These are phyloP conservation scores for Phylloscopus collybita DNA, from an alignment of 2,797 vertebrate species.

Conservation along the genomic window DNA sequence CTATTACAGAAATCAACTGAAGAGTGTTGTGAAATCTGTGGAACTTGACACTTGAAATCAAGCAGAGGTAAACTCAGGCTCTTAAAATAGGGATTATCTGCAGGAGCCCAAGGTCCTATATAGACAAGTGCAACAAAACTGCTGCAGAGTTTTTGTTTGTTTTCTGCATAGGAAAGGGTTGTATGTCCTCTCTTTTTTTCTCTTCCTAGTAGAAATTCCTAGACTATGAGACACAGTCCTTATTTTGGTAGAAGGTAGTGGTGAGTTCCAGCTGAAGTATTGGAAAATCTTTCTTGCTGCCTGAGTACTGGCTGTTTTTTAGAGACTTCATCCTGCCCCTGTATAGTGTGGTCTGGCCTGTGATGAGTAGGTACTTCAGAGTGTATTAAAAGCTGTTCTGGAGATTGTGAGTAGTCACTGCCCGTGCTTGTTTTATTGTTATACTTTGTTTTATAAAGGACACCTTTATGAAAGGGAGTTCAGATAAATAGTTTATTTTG, in stretches of 20 bases:
- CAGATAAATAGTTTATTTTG: neutral
- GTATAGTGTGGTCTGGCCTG: neutral
- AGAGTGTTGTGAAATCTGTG: neutral
- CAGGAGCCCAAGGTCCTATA: neutral
- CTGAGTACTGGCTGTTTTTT: conserved; percentile 3
- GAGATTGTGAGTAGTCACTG: neutral
- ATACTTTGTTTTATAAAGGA: neutral
- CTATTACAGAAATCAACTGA: neutral
- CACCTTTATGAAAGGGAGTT: neutral
- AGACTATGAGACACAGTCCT: conserved; percentile 42
- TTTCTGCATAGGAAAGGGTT: neutral
- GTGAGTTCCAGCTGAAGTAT: conserved; percentile 54
- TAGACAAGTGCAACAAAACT: neutral
- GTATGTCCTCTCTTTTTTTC: neutral
- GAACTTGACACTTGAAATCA: neutral
- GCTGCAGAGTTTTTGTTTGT: neutral
- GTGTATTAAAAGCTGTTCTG: neutral
- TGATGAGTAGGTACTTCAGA: neutral
- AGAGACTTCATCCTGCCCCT: neutral
- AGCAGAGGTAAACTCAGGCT: neutral
- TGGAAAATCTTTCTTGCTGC: conserved; percentile 62
- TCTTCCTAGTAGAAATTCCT: conserved; percentile 63
- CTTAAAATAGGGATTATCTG: neutral
- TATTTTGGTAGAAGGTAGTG: conserved; percentile 51
- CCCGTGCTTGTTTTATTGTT: neutral